These are phyloP conservation scores for Drosophila seclusa DNA, from an alignment of 2,888 invertebrate genomes.

Conservation along the genomic window DNA sequence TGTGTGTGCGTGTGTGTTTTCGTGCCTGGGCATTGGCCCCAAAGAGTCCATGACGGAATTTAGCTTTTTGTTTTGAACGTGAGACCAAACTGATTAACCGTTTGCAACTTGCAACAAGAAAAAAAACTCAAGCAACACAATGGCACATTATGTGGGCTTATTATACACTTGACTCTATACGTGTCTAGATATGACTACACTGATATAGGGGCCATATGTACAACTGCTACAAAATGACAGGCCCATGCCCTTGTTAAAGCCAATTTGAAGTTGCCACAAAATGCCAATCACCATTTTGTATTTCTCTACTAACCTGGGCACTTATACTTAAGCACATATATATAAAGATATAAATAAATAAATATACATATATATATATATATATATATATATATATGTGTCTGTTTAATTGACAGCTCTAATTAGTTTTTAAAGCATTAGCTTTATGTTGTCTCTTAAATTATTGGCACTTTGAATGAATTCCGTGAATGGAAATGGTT, in stretches of 20 bases:
- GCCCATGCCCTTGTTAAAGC: constrained; percentile 68
- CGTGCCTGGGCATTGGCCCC: constrained; percentile 66
- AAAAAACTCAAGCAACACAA: constrained; percentile 48
- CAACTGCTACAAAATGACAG: constrained; percentile 28
- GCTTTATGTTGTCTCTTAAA: constrained; percentile 17
- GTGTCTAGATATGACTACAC: constrained; percentile 21
- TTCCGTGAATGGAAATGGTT: constrained; percentile 29
- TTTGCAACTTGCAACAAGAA: constrained; percentile 58
- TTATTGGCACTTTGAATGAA: constrained; percentile 1
- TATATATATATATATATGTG: constrained; percentile 6
- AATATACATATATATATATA: constrained; percentile 3
- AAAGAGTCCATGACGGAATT: constrained; percentile 64
- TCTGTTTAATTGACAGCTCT: constrained; percentile 68
- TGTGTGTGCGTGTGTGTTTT: constrained; percentile 13
- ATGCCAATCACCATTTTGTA: constrained; percentile 46
- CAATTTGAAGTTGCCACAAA: constrained; percentile 45
- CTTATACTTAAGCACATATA: not conserved
- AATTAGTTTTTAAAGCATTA: constrained; percentile 63
- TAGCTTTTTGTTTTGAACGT: constrained; percentile 72
- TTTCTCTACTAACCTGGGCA: constrained; percentile 19
- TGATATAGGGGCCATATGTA: constrained; percentile 37
- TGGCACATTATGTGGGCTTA: constrained; percentile 67
- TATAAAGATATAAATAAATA: not conserved
- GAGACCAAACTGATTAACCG: constrained; percentile 73
- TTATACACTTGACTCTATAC: constrained; percentile 55